These are phyloP conservation scores for Bovichtus diacanthus DNA, from an alignment of 2,797 vertebrate genomes.

Conservation along the genomic window DNA sequence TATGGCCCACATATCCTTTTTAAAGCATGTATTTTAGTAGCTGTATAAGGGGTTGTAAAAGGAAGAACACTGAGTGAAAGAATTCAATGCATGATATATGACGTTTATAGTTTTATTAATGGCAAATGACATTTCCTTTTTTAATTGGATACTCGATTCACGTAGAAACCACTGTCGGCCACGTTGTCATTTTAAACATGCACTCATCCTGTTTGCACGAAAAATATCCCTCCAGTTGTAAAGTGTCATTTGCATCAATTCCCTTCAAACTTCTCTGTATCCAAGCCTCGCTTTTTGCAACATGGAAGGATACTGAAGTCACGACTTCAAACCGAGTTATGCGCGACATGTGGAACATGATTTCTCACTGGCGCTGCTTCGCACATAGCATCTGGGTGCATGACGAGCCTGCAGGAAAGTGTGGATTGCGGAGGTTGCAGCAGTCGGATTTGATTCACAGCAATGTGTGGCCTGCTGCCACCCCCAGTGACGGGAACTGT, in stretches of 20 bases:
- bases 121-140: neutral
- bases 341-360: constrained; percentile 41
- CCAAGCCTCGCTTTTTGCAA: constrained; percentile 7
- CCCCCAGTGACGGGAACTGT: constrained; percentile 72
- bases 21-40: constrained; percentile 46
- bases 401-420: constrained; percentile 69
- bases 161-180: neutral
- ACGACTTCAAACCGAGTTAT: constrained; percentile 48
- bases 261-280: constrained; percentile 21
- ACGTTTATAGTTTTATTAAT: constrained; percentile 14
- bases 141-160: neutral
- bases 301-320: constrained; percentile 19
- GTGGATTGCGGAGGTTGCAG: constrained; percentile 74
- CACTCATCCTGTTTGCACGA: neutral
- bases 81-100: constrained; percentile 13
- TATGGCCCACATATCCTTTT: constrained; percentile 49
- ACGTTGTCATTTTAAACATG: neutral
- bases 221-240: neutral
- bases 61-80: neutral
- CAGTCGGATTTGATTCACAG: constrained; percentile 78
- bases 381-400: constrained; percentile 74
- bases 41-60: constrained; percentile 23
- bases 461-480: constrained; percentile 75
- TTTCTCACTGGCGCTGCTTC: constrained; percentile 59
- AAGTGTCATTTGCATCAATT: constrained; percentile 10